phyloP scores from a whole-genome alignment of 2,888 invertebrate genomes.

The Apocheima hispidaria region DNA sequence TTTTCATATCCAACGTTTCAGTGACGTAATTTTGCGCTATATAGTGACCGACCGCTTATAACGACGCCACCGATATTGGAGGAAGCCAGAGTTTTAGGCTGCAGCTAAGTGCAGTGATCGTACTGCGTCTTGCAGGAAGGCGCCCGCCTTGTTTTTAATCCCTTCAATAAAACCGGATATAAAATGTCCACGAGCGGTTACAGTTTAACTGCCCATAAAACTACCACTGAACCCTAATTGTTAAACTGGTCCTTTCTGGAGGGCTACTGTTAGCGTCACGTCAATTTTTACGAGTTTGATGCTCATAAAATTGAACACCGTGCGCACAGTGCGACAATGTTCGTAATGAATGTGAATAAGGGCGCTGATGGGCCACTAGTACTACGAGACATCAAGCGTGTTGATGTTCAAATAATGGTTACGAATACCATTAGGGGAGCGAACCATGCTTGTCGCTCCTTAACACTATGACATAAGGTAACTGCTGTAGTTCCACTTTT shows the following conservation, averaged over 20 bases:
- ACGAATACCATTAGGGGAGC: too few species aligned
- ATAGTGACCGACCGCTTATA: too few species aligned
- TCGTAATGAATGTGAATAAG: neutral
- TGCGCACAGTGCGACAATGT: neutral
- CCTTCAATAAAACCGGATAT: conserved; percentile 70
- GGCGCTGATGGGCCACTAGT: too few species aligned
- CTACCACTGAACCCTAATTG: conserved; percentile 75
- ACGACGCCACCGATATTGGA: too few species aligned
- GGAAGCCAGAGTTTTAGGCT: too few species aligned
- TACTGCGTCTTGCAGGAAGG: conserved; percentile 45
- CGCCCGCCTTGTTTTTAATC: conserved; percentile 56
- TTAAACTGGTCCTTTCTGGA: conserved; percentile 56
- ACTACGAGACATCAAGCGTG: too few species aligned
- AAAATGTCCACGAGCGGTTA: conserved; percentile 68
- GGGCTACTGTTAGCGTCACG: conserved; percentile 57
- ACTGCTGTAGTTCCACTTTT: too few species aligned
- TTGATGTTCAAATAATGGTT: too few species aligned
- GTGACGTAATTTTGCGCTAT: too few species aligned
- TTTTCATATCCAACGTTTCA: too few species aligned
- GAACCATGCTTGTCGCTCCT: too few species aligned
- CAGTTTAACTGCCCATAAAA: conserved; percentile 76
- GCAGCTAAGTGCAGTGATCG: conserved; percentile 15
- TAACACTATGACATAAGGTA: neutral
- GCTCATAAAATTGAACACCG: conserved; percentile 62
- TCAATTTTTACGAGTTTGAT: conserved; percentile 68